Evolutionary conservation across 1,140 invertebrate species (phyloP), one percentile per base, ranked within the genome.

Genomic region (Solenopsis invicta): DNA sequence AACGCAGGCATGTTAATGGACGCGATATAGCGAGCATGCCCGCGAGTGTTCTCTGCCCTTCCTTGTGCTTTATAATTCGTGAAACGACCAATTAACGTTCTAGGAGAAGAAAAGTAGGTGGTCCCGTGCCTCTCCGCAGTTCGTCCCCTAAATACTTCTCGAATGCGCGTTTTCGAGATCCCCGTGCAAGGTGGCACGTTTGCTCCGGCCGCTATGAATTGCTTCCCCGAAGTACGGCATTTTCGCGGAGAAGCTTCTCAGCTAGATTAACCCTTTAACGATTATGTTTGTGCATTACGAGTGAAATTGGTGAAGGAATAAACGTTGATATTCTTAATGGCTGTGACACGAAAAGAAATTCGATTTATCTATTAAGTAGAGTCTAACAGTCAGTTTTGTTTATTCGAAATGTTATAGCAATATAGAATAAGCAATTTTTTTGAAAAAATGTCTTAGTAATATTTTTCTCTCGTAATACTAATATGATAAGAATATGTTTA

Each of bases 71-170:
- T 89, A 90, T 91, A 92, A 92, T 92, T 93, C 89, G 89, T 87
- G 71, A 92, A 92, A 91, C 88, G 90, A 56, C 90, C 89, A 92
- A 93, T 92, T 93, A 93, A 91, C 89, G 88, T 92, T 92, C 90
- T 77, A 80, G 64, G 59, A 90, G 90, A 82, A 87, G 91, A 75
- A 85, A 74, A 92, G 76, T 86, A 81, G 85, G 81, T 85, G 75
- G 88, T 81, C 86, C 54, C 21, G 48, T 18, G 34, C 16, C 10
- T 64, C 41, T 52, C 10, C 71, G 78, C 18, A 13, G n/a, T 34
- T 54, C 74, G 59, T 66, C n/a, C 24, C 48, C 48, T 56, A 18
- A 77, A 37, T 66, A 18, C 12, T 48, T 16, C 41, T 52, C 56
- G 45, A 34, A 85, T 24, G n/a, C n/a, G 12, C 56, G n/a, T 64